These are phyloP conservation scores for Frieseomelitta varia DNA, from an alignment of 1,140 invertebrate genomes.

Conservation along the genomic window DNA sequence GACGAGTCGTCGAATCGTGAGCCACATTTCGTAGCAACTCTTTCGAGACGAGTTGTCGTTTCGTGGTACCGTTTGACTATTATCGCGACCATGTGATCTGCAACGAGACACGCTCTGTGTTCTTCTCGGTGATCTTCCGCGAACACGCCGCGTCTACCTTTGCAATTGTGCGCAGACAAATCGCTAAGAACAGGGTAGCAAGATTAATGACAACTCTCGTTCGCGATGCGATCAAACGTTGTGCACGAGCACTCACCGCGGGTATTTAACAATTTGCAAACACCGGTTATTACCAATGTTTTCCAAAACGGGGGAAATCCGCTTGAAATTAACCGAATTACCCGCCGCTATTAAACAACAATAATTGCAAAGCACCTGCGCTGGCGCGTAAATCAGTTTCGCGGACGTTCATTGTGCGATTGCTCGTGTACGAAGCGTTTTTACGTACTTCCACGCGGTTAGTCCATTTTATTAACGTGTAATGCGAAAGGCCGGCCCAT, in stretches of 20 bases:
- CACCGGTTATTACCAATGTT: not conserved
- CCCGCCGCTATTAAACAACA: slow-evolving; percentile 23
- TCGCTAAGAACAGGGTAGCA: not conserved
- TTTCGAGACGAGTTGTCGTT: not conserved
- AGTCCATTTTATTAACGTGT: slow-evolving; percentile 10
- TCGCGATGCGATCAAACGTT: not conserved
- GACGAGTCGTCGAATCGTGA: not conserved
- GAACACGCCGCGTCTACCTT: not conserved
- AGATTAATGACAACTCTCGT: not conserved
- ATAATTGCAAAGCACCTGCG: slow-evolving; percentile 41
- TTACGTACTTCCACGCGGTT: not conserved
- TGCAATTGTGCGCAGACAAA: not conserved
- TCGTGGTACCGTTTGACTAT: not conserved
- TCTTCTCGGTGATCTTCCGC: not conserved
- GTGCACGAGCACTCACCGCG: not conserved
- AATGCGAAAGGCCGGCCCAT: not conserved
- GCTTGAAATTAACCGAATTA: slow-evolving; percentile 13
- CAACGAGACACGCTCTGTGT: not conserved
- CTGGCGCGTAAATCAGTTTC: slow-evolving; percentile 39
- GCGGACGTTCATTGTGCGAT: not conserved
- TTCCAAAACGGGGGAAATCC: slow-evolving; percentile 2
- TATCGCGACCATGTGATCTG: not conserved
- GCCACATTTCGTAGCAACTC: not conserved
- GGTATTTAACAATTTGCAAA: not conserved
- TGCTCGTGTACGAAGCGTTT: slow-evolving; percentile 6